Base-by-base conservation (phyloP, 2,113 vertebrate genomes). In the Dendropsophus ebraccatus region DNA sequence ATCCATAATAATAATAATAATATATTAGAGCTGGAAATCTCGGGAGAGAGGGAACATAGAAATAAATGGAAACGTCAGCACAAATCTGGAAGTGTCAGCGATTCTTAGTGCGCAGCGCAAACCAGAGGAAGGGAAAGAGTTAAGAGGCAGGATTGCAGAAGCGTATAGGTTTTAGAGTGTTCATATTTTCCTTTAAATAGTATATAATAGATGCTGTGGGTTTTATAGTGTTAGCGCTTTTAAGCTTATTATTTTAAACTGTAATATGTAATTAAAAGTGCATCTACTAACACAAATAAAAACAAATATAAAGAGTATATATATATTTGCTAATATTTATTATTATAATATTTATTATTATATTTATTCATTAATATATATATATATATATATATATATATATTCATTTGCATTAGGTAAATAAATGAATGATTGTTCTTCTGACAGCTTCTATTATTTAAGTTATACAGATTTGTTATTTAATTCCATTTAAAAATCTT, bases 21-120 rank as follows among this genome's bases (percentile, higher is more conserved):
- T 41, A 41, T 11, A 41, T 32, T 41, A 37, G 41, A 41, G 30
- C 67, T 10, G 67, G 19, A 70, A 70, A 41, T 35, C 35, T 70
- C 23, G 67, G 60, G 58, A 14, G 32, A 30, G n/a, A 70, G 32
- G 35, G 32, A 70, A 69, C 9, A 70, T 41, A 41, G 9, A 23
- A 70, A 70, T 70, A 70, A 70, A 70, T 12, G 12, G 67, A 41
- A 70, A 70, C 41, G 67, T 70, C 67, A 70, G 67, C 67, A 70
- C 32, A 70, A 32, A 54, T 52, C 75, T 78, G 50, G 21, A 78
- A 13, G 19, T 78, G 49, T 54, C 75, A 50, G 30, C 47, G 19
- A 23, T 78, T 17, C 13, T 78, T 78, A 56, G 49, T 32, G 32
- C 23, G 4, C 35, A 23, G 67, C 2, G 30, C 32, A 70, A 70